Evolutionary conservation across 2,888 invertebrate species (phyloP), one percentile per base, ranked within the genome.

Genomic region (Machimus atricapillus): DNA sequence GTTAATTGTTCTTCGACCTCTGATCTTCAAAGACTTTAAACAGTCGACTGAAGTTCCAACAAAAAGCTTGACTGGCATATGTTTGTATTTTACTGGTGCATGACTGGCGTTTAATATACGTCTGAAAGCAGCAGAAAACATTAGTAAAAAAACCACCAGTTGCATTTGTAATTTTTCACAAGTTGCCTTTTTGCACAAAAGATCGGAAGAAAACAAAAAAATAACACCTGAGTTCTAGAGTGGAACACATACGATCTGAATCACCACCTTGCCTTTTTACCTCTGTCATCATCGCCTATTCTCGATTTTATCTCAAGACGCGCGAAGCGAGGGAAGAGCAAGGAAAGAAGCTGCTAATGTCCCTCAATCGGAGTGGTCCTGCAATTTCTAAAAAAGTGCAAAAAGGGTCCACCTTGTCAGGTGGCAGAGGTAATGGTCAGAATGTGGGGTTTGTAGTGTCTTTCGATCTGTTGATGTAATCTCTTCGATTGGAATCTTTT

Each of bases 151-250:
- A 23, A 19, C 52, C 46, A 8, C 5, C 14, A 6, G 27, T 52
- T 79, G 79, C 79, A 79, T 79, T 79, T 31, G 79, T 52, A 79
- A 79, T 79, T 79, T 79, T 79, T 77, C 58, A 23, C 58, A 58
- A 58, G 23, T 66, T 66, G 9, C 66, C 12, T 66, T 66, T 43
- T 79, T 79, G 27, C 78, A 78, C n/a, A 79, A 16, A 79, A 79
- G 19, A 79, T 27, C 52, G 40, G 9, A 40, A 40, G 12, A 40
- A 40, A 31, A 52, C 4, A 46, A 46, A 46, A 14, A 52, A 52
- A 52, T n/a, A 27, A 66, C 27, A 66, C 66, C 66, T 34, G 46
- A 78, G 43, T 46, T 79, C 40, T 34, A 79, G 79, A 79, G 27
- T 79, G 79, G 52, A 79, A 79, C 79, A 78, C 46, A 52, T 27